Percentiles rank a stretch among this genome's conserved stretches.
phyloP scores from a whole-genome alignment of 2,113 vertebrate genomes.

The Paedocypris sp. region DNA sequence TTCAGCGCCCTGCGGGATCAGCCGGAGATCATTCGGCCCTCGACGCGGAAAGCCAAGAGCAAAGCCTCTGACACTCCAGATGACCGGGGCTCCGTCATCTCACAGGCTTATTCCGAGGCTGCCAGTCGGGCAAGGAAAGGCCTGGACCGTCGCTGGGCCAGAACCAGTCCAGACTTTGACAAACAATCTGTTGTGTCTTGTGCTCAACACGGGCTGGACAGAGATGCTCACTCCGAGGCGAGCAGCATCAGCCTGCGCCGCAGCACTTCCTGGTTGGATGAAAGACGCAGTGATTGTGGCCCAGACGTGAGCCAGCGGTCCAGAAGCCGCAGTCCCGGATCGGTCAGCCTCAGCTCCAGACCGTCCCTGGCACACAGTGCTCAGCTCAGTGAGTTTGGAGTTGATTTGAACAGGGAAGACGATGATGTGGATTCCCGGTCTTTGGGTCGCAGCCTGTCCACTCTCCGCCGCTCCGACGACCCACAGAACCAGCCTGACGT shows the following conservation, averaged over 20 bases:
- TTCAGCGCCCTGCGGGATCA: constrained; percentile 78
- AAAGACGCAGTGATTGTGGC: constrained; percentile 44
- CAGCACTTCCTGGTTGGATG: constrained; percentile 69
- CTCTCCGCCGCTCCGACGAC: constrained; percentile 55
- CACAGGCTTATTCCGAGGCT: constrained; percentile 69
- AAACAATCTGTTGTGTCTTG: constrained; percentile 70
- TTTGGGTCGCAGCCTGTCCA: constrained; percentile 73
- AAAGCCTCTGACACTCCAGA: constrained; percentile 43
- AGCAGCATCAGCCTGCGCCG: constrained; percentile 71
- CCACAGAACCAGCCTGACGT: constrained; percentile 38
- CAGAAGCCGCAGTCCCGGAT: constrained; percentile 39
- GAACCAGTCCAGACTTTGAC: constrained; percentile 64
- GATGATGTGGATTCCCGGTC: constrained; percentile 61
- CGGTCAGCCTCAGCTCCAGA: constrained; percentile 52
- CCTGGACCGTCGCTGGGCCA: constrained; percentile 76
- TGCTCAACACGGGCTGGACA: constrained; percentile 58
- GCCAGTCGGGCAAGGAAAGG: constrained; percentile 66
- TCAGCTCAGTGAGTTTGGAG: constrained; percentile 67
- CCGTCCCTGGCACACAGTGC: constrained; percentile 71
- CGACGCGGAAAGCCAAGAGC: constrained; percentile 60
- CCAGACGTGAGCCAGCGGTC: constrained; percentile 37
- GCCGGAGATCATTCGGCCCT: constrained; percentile 58
- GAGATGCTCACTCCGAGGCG: constrained; percentile 63
- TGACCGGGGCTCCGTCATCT: constrained; percentile 66
- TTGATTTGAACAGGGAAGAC: constrained; percentile 60